These are phyloP conservation scores for Myiotriccus ornatus DNA, from an alignment of 2,797 vertebrate species.

Conservation along the genomic window DNA sequence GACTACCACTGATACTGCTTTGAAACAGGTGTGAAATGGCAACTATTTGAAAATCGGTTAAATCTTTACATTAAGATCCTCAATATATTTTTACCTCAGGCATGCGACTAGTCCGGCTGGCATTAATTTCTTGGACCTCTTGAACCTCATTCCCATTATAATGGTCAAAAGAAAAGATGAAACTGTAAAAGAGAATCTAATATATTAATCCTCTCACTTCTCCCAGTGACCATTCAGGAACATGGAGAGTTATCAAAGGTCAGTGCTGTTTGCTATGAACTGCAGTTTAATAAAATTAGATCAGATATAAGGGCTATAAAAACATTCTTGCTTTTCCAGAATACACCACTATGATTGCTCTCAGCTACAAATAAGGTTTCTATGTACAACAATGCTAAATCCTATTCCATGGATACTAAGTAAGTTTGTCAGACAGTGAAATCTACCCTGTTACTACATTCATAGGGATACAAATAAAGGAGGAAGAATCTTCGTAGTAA, in stretches of 20 bases:
- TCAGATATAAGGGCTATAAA: neutral
- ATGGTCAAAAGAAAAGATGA: conserved; percentile 81
- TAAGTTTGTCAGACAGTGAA: neutral
- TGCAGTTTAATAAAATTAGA: neutral
- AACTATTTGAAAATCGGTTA: neutral
- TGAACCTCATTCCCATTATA: conserved; percentile 92
- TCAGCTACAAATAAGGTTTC: neutral
- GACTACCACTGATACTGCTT: neutral
- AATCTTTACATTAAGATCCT: neutral
- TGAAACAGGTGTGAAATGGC: neutral
- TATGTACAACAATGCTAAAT: neutral
- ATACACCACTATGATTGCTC: neutral
- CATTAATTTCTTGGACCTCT: conserved; percentile 89
- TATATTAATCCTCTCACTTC: neutral
- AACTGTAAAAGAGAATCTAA: conserved; percentile 74
- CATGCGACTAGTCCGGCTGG: conserved; percentile 87
- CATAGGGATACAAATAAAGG: neutral
- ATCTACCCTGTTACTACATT: neutral
- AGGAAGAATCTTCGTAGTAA: neutral
- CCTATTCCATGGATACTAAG: neutral
- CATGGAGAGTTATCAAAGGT: neutral
- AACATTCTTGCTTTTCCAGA: neutral
- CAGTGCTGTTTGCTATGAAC: neutral
- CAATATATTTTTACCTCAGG: conserved; percentile 81
- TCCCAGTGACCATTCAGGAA: neutral